These are phyloP conservation scores for Monomorium pharaonis DNA, from an alignment of 1,140 invertebrate genomes.

Conservation along the genomic window DNA sequence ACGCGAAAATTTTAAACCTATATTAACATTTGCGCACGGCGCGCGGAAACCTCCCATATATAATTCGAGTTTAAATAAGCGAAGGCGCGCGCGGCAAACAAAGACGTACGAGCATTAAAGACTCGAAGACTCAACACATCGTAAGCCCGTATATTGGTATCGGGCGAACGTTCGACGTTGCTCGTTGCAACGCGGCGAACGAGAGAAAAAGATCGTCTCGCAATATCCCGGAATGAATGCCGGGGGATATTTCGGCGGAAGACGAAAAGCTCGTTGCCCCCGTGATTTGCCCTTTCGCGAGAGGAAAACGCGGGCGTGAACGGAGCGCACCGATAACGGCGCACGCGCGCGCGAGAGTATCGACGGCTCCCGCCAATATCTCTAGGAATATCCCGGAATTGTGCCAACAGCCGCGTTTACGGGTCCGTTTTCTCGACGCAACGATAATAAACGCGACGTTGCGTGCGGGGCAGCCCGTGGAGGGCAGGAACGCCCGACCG, in stretches of 20 bases:
- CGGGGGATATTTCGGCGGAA: neutral
- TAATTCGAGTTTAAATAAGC: neutral
- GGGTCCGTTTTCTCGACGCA: slow-evolving; percentile 23
- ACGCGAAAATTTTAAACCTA: neutral
- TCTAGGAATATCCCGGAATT: slow-evolving; percentile 41
- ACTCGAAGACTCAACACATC: neutral
- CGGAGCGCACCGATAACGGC: neutral
- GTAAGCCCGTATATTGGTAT: neutral
- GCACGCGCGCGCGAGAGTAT: neutral
- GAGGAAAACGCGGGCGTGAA: too few relatives aligned
- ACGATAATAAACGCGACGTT: slow-evolving; percentile 44
- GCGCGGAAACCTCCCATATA: neutral
- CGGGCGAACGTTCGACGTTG: neutral
- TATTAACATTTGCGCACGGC: neutral
- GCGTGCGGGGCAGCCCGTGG: neutral
- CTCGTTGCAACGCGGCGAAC: neutral
- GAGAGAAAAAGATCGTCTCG: neutral
- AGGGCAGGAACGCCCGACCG: slow-evolving; percentile 21
- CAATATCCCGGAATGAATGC: neutral
- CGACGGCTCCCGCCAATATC: neutral
- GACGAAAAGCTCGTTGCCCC: neutral
- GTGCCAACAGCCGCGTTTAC: slow-evolving; percentile 45
- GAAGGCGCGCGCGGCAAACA: neutral
- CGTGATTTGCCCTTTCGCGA: slow-evolving; percentile 1
- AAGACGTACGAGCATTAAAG: too few relatives aligned